Percentiles rank a stretch among this genome's conserved stretches.
phyloP scores from a whole-genome alignment of 2,797 vertebrate species.

The Acipenser transmontanus region DNA sequence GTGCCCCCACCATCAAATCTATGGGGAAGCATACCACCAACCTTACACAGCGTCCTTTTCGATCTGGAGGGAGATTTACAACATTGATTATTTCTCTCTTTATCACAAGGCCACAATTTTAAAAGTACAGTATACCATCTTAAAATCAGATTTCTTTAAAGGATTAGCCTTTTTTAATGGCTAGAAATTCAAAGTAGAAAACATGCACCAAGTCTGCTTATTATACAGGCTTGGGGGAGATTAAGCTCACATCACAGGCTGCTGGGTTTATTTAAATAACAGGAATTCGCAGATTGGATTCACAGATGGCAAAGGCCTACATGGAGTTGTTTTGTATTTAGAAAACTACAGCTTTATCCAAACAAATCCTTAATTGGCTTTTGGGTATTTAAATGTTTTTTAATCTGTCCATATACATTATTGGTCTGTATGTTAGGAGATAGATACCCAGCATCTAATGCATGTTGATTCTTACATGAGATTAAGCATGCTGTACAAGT shows the following conservation, averaged over 20 bases:
- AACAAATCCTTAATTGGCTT: conserved; percentile 53
- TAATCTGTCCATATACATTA: conserved; percentile 35
- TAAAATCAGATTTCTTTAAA: conserved; percentile 1
- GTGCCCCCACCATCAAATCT: no score
- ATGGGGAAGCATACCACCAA: no score
- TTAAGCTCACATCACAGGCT: conserved; percentile 39
- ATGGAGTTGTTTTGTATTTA: conserved; percentile 32
- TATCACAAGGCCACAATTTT: not conserved
- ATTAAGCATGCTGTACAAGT: conserved; percentile 9
- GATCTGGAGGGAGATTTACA: no score
- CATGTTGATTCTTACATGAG: not conserved
- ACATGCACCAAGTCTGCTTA: conserved; percentile 61
- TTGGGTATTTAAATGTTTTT: conserved; percentile 44
- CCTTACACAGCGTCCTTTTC: no score
- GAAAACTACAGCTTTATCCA: conserved; percentile 46
- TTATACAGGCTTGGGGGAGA: conserved; percentile 62
- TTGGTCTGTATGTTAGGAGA: conserved; percentile 41
- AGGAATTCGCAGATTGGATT: conserved; percentile 31
- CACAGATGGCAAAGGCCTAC: conserved; percentile 28
- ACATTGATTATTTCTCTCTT: no score
- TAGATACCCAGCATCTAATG: conserved; percentile 35
- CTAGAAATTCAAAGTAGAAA: conserved; percentile 37
- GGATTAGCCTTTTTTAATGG: conserved; percentile 3
- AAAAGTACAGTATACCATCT: conserved; percentile 2
- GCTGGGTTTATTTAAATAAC: conserved; percentile 23